Evolutionary conservation across 2,888 invertebrate genomes (phyloP), one percentile per base, ranked within the genome.

Genomic region (Chymomyza procnemis): DNA sequence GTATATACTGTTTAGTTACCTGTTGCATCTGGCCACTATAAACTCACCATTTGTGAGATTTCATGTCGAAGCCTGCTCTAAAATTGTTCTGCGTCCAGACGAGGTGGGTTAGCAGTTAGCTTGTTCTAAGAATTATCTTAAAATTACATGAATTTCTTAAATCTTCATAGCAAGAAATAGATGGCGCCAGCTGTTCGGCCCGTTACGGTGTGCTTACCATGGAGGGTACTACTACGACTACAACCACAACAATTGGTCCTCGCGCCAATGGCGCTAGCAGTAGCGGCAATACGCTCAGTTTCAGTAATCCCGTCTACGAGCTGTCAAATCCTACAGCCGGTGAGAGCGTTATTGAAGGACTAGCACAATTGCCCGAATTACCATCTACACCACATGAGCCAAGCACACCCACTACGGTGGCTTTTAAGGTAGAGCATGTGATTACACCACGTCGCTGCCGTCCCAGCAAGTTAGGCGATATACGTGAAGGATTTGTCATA

Each of bases 261-360:
- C 75, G 78, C 75, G 74, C 83, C 70, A 70, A 74, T 85, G 56
- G 65, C 69, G 54, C 69, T 61, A 12, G 81, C 75, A 61, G 91
- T 91, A 18, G 93, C n/a, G 93, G 93, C 12, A 93, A 94, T 19
- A 92, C 94, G 58, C 93, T 96, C 77, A 96, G 96, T 83, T 96
- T 91, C 88, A 94, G 96, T 55, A 96, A 96, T 91, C 96, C 96
- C 0, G 95, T 96, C 1, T 96, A 96, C 80, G 96, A 96, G 74
- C 94, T 96, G 0, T 94, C 94, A 9, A 93, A 93, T 71, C 92
- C 93, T 1, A 92, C 92, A 9, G 92, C 92, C 5, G 93, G 92
- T 5, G 91, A 91, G 61, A 92, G 92, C 56, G 91, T 91, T 58
- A 92, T 91, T 52, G 90, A 91, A 56, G 91, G 90, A 3, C 71